Conservation (phyloP, 2,797 vertebrate genomes). For the Phyllotis vaccarum region DNA sequence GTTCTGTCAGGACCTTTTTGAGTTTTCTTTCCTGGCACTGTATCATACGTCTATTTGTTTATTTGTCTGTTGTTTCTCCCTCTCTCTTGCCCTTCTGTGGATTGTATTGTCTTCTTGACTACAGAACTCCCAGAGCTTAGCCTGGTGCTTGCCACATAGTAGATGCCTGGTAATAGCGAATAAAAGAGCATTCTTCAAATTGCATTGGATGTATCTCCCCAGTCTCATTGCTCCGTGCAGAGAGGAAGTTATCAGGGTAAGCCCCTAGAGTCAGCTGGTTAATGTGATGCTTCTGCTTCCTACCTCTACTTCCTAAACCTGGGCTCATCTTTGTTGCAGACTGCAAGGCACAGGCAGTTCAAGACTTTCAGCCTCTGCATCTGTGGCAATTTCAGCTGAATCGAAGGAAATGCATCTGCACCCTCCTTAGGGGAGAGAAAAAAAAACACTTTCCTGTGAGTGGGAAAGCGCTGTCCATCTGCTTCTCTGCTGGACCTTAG, state of each 20-base stretch:
- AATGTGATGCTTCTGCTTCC: neutral
- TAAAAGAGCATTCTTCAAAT: neutral
- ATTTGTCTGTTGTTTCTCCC: neutral
- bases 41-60: neutral
- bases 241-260: too few species aligned
- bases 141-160: neutral
- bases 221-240: rapidly evolving
- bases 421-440: neutral
- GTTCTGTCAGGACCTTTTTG: neutral
- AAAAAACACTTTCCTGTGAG: constrained; percentile 2
- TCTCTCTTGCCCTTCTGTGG: too few species aligned
- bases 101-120: neutral
- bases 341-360: neutral
- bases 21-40: neutral
- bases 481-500: constrained; percentile 78
- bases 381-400: neutral
- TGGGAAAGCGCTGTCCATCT: constrained; percentile 67
- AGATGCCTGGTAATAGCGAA: neutral
- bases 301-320: neutral
- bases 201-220: rapidly evolving
- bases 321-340: neutral
- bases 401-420: neutral
- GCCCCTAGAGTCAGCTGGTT: neutral
- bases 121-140: neutral
- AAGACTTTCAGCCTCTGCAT: neutral